A percentile compares a stretch with the other conserved stretches of the same genome.
Conservation (phyloP, 2,113 vertebrate genomes). For the Laterallus jamaicensis region DNA sequence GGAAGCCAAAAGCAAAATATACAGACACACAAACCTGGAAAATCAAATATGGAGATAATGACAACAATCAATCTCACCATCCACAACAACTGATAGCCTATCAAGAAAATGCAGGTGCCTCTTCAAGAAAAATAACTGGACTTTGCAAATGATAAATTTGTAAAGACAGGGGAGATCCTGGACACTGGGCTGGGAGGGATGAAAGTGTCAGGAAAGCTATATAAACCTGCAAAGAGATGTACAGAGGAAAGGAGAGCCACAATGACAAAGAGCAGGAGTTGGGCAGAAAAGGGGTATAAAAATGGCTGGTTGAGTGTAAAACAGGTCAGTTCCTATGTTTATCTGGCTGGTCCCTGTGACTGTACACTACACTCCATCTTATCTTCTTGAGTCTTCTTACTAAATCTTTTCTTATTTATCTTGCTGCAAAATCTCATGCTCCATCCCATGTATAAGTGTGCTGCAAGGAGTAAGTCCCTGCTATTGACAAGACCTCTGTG, state of each 20-base stretch:
- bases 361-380: background rate
- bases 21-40: background rate
- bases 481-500: background rate
- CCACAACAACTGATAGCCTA: background rate
- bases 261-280: background rate
- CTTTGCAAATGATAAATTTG: background rate
- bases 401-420: background rate
- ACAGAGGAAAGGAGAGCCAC: background rate
- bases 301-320: accelerated
- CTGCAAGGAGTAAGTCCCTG: background rate
- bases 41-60: background rate
- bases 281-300: background rate
- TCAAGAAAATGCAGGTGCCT: background rate
- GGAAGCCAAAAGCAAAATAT: background rate
- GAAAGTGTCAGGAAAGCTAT: background rate
- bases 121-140: background rate
- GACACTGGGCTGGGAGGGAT: background rate
- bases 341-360: background rate
- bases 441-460: background rate
- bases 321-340: accelerated
- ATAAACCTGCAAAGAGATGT: background rate
- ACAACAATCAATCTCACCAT: background rate
- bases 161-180: background rate
- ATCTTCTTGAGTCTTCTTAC: background rate
- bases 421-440: background rate